These are phyloP conservation scores for Scolopax rusticola DNA, from an alignment of 2,797 vertebrate species.

Conservation along the genomic window DNA sequence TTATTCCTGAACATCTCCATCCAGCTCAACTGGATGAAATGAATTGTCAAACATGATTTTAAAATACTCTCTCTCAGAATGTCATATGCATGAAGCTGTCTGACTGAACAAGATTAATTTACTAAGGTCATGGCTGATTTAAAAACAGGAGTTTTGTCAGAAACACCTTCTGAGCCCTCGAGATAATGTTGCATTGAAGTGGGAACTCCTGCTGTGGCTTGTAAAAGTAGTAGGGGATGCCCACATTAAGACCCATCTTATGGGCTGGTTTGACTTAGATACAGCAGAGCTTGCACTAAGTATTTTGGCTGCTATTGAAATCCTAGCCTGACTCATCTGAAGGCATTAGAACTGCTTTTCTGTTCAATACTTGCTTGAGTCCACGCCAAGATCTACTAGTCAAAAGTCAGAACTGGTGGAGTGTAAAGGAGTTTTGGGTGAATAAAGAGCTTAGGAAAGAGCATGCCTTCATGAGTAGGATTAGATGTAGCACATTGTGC, in stretches of 20 bases:
- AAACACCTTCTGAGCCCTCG: not conserved
- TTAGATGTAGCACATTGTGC: not conserved
- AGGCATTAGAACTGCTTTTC: not conserved
- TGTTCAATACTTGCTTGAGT: not conserved
- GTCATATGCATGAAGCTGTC: not conserved
- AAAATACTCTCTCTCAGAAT: not conserved
- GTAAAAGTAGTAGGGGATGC: not conserved
- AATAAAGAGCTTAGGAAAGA: not conserved
- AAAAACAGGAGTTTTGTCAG: not conserved
- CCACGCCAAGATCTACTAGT: not conserved
- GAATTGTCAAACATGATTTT: not conserved
- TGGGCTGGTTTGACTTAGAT: not conserved
- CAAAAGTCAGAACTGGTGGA: not conserved
- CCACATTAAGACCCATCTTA: not conserved
- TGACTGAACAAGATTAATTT: not conserved
- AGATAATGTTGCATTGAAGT: not conserved
- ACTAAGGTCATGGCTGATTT: not conserved
- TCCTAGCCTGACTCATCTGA: not conserved
- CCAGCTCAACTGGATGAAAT: not conserved
- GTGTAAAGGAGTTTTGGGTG: not conserved
- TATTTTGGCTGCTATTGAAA: not conserved
- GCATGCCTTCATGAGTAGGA: not conserved
- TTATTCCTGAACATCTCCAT: slow-evolving; percentile 33
- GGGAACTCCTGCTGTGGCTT: not conserved
- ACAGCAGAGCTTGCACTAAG: not conserved